Conservation (phyloP, 2,888 invertebrate genomes). For the Rhagonycha fulva region DNA sequence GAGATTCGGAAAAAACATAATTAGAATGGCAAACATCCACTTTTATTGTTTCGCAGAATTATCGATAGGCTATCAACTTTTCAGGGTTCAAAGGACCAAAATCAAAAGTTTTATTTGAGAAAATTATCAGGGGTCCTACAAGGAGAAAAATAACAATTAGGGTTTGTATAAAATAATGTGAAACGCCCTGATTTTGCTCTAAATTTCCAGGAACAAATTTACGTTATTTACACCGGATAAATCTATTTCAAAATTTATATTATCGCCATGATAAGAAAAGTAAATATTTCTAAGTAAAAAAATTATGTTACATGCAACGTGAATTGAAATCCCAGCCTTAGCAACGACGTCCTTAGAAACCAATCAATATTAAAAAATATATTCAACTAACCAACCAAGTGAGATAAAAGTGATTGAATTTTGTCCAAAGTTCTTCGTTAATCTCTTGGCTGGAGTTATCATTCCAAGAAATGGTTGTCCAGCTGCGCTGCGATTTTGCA, state of each 20-base stretch:
- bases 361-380: no score
- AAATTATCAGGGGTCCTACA: no score
- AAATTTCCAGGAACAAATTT: background rate
- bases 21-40: background rate
- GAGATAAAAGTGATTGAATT: background rate
- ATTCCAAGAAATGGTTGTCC: background rate
- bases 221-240: background rate
- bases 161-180: no score
- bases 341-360: no score
- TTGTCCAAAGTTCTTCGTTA: background rate
- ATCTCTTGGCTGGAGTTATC: background rate
- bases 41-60: no score
- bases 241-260: background rate
- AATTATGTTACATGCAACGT: background rate
- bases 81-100: background rate
- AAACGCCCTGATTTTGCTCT: background rate
- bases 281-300: background rate
- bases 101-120: no score
- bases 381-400: background rate
- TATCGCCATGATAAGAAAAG: background rate
- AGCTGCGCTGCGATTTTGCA: background rate
- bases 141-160: no score
- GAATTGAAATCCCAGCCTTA: no score
- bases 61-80: no score
- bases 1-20: background rate